Conservation (phyloP, 2,888 invertebrate species). For the Eristalinus aeneus region DNA sequence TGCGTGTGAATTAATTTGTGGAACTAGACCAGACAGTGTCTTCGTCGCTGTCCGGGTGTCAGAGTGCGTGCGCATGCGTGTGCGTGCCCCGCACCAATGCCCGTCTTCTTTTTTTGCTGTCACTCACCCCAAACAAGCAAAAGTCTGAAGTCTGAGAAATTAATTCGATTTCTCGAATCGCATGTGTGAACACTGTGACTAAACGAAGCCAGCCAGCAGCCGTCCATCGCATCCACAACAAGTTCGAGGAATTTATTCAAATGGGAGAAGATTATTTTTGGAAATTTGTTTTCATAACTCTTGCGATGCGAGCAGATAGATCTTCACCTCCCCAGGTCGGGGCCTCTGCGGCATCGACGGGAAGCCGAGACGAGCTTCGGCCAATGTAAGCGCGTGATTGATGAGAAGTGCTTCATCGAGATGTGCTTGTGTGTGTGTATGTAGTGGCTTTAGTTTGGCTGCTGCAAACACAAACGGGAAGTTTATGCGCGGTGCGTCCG, state of each 20-base stretch:
- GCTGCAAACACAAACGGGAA: background rate
- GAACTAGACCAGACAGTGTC: conserved; percentile 13
- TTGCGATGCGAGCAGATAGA: background rate
- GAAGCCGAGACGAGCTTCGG: background rate
- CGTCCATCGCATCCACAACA: background rate
- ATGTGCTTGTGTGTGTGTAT: background rate
- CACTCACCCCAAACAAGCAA: background rate
- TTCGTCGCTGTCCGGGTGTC: too few species aligned
- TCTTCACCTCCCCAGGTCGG: background rate
- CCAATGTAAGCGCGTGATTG: conserved; percentile 1
- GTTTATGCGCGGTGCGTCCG: background rate
- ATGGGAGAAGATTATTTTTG: background rate
- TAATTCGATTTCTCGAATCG: conserved; percentile 44
- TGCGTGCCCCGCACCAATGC: conserved; percentile 1
- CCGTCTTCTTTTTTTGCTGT: too few species aligned
- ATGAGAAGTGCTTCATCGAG: background rate
- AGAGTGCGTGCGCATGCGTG: background rate
- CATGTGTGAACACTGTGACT: conserved; percentile 32
- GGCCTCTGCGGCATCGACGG: conserved; percentile 7
- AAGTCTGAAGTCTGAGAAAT: background rate
- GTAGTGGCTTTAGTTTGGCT: background rate
- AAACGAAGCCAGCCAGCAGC: conserved; percentile 8
- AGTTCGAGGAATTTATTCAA: background rate
- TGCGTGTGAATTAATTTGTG: conserved; percentile 62
- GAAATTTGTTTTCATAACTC: background rate